Evolutionary conservation across 2,888 invertebrate species (phyloP).

Genomic region (Allygus modestus): DNA sequence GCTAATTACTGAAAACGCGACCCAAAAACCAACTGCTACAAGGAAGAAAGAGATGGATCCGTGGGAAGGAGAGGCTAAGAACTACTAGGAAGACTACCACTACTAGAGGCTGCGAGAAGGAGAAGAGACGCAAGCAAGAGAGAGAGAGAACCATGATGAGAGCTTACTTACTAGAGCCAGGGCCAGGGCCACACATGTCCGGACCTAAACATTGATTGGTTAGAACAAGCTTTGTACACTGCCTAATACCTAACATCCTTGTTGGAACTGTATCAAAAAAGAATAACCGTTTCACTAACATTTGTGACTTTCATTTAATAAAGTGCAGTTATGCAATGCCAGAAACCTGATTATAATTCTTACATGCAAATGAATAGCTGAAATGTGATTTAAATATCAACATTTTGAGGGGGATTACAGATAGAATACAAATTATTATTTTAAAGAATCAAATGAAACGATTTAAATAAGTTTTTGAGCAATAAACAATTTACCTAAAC

Average conservation of each 20-base stretch:
- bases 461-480: too few relatives aligned
- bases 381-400: too few relatives aligned
- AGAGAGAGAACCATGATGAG: conserved; percentile 18
- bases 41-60: neutral
- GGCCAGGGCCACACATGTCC: conserved; percentile 78
- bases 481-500: too few relatives aligned
- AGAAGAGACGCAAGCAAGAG: neutral
- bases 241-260: neutral
- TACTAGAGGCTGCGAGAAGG: neutral
- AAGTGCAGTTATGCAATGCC: too few relatives aligned
- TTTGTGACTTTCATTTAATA: too few relatives aligned
- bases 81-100: neutral
- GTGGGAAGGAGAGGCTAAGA: neutral
- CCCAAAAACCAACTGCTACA: neutral
- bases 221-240: conserved; percentile 40
- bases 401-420: too few relatives aligned
- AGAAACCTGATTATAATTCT: too few relatives aligned
- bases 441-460: too few relatives aligned
- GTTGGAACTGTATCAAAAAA: conserved; percentile 15
- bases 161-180: conserved; percentile 79
- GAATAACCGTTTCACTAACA: neutral
- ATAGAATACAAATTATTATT: too few relatives aligned
- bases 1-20: neutral
- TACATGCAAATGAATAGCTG: too few relatives aligned
- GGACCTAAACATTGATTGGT: conserved; percentile 75